A percentile compares a stretch with the other conserved stretches of the same genome.
phyloP scores from a whole-genome alignment of 2,797 vertebrate genomes.

The Otolemur crassicaudatus region DNA sequence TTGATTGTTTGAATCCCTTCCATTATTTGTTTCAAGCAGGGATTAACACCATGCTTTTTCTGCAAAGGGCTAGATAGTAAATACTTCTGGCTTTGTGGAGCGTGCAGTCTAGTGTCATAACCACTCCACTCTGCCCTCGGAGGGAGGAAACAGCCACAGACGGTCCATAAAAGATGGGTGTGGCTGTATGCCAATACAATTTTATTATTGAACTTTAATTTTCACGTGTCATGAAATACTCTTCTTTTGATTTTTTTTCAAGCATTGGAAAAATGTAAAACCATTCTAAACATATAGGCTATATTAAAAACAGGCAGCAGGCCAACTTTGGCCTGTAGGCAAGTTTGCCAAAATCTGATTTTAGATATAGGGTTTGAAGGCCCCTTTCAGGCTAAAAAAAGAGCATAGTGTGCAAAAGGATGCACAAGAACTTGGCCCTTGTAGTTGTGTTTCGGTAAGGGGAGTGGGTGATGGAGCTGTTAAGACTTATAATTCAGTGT shows the following conservation, averaged over 20 bases:
- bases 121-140: neutral
- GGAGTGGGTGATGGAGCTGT: neutral
- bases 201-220: conserved; percentile 3
- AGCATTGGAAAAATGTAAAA: neutral
- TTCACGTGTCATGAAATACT: neutral
- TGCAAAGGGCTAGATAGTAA: neutral
- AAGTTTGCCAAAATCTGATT: neutral
- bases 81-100: neutral
- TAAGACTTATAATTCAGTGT: neutral
- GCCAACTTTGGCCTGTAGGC: neutral
- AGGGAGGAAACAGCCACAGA: neutral
- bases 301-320: neutral
- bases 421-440: neutral
- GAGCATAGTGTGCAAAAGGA: neutral
- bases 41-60: neutral
- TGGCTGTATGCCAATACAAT: neutral
- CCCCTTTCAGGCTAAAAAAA: neutral
- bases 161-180: neutral
- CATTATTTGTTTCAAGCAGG: neutral
- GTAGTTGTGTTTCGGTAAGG: neutral
- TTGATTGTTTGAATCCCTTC: neutral
- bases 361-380: neutral
- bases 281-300: neutral
- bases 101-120: neutral
- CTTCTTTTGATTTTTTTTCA: conserved; percentile 29